A percentile compares a stretch with the other conserved stretches of the same genome.
Conservation (phyloP, 2,797 vertebrate species). For the Petrocephalus sullivani region DNA sequence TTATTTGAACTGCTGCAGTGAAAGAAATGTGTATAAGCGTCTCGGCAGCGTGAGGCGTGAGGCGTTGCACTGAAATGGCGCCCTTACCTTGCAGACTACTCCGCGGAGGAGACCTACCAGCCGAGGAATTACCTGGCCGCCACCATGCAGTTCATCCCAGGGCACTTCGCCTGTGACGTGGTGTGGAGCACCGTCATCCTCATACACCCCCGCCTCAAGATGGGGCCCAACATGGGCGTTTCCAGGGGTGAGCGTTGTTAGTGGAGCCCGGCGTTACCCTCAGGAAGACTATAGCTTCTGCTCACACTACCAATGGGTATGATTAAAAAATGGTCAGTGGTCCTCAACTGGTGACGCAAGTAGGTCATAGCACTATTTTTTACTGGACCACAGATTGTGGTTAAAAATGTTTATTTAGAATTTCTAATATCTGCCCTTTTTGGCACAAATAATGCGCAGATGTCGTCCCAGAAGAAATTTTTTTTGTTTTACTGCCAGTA, state of each 20-base stretch:
- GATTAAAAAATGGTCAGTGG: too few relatives aligned
- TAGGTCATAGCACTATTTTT: too few relatives aligned
- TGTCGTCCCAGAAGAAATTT: too few relatives aligned
- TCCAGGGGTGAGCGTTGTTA: slow-evolving; percentile 50
- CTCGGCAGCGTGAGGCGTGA: not conserved
- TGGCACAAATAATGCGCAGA: too few relatives aligned
- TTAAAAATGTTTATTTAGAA: too few relatives aligned
- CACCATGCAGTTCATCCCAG: slow-evolving; percentile 96
- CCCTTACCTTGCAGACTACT: slow-evolving; percentile 68
- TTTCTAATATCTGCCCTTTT: too few relatives aligned
- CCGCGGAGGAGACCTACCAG: slow-evolving; percentile 85
- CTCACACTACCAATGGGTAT: too few relatives aligned
- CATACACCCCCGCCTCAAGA: slow-evolving; percentile 94
- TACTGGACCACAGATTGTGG: too few relatives aligned
- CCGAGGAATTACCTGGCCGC: slow-evolving; percentile 93
- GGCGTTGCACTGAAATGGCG: not conserved
- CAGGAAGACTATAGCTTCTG: too few relatives aligned
- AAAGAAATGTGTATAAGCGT: not conserved
- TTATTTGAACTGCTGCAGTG: not conserved
- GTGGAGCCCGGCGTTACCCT: too few relatives aligned
- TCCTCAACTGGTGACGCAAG: too few relatives aligned
- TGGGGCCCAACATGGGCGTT: slow-evolving; percentile 95
- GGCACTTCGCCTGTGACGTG: slow-evolving; percentile 89
- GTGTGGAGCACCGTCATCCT: slow-evolving; percentile 93
- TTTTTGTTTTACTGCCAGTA: too few relatives aligned